Evolutionary conservation across 2,797 vertebrate genomes (phyloP), one percentile per base, ranked within the genome.

Genomic region (Gallinago nigripennis): DNA sequence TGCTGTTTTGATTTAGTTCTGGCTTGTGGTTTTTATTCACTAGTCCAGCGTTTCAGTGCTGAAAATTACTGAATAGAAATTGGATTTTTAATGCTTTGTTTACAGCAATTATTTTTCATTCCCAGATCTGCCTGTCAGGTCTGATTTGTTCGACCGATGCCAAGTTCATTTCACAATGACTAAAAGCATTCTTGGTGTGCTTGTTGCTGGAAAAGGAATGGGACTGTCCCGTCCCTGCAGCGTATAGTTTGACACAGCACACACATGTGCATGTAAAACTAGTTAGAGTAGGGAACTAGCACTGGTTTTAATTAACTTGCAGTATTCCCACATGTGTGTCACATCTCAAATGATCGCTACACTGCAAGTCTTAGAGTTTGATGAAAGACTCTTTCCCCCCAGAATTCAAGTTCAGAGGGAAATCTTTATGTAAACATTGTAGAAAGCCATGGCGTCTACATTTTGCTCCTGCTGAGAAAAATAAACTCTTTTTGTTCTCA

Each of bases 391-490:
- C 11, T 48, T 53, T 4, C 15, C 5, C 6, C 16, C 12, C 7
- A 23, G 58, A 70, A 88, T 35, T 72, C 18, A 65, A 51, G 27
- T 71, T 86, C 11, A 80, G 81, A 70, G 35, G 15, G 16, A 91
- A 85, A 54, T 66, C 18, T 84, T 72, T 39, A 27, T 69, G 31
- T 69, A 86, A 90, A 86, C n/a, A 33, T 35, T 66, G 21, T 8
- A 64, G 48, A 46, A 91, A 69, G 45, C 25, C 13, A 35, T 1
- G 0, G 46, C 50, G 25, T 18, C 33, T 71, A 21, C 43, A 39
- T 45, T 92, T 88, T 82, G 23, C 27, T 89, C n/a, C 82, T 84
- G 56, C 64, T 85, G 89, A 65, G 63, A 91, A 72, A 89, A 91
- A 46, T 2, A 73, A 90, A 61, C 14, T 73, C 20, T 64, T 41